These are phyloP conservation scores for Atractosteus spatula DNA, from an alignment of 2,113 vertebrate species.

Conservation along the genomic window DNA sequence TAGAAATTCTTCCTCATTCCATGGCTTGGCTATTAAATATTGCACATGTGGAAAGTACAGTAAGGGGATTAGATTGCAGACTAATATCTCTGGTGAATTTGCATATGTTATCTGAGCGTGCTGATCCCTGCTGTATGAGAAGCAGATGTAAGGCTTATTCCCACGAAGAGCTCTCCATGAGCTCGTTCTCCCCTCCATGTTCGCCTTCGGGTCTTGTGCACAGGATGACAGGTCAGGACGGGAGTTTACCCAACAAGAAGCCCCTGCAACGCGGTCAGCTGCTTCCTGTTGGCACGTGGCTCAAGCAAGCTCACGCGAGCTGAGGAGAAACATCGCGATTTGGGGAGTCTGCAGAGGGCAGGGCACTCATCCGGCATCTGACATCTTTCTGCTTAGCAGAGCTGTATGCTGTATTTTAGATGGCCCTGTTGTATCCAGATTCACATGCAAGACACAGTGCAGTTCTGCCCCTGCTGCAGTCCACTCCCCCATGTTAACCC, in stretches of 20 bases:
- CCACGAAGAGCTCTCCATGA: constrained; percentile 1
- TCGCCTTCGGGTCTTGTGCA: constrained; percentile 21
- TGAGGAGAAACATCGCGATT: not conserved
- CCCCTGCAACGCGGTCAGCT: not conserved
- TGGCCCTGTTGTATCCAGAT: too few species aligned
- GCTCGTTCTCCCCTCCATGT: constrained; percentile 3
- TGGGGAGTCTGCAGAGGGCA: not conserved
- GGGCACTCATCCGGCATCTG: too few species aligned
- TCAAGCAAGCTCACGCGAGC: not conserved
- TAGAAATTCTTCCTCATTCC: constrained; percentile 26
- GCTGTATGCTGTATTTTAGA: too few species aligned
- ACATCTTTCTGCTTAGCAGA: too few species aligned
- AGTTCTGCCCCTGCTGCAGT: too few species aligned
- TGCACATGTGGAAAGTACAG: constrained; percentile 26
- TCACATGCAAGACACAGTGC: too few species aligned
- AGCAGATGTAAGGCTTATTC: constrained; percentile 19
- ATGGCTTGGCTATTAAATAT: constrained; percentile 38
- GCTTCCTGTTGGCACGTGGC: not conserved
- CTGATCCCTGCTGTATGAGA: constrained; percentile 19
- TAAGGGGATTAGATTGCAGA: constrained; percentile 27
- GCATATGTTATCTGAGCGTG: constrained; percentile 6
- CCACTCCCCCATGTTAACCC: too few species aligned
- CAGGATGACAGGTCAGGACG: not conserved
- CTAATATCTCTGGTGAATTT: constrained; percentile 14
- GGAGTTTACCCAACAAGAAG: not conserved